A percentile compares a stretch with the other conserved stretches of the same genome.
These are phyloP conservation scores for Halcyon badia DNA, from an alignment of 2,797 vertebrate genomes.

Conservation along the genomic window DNA sequence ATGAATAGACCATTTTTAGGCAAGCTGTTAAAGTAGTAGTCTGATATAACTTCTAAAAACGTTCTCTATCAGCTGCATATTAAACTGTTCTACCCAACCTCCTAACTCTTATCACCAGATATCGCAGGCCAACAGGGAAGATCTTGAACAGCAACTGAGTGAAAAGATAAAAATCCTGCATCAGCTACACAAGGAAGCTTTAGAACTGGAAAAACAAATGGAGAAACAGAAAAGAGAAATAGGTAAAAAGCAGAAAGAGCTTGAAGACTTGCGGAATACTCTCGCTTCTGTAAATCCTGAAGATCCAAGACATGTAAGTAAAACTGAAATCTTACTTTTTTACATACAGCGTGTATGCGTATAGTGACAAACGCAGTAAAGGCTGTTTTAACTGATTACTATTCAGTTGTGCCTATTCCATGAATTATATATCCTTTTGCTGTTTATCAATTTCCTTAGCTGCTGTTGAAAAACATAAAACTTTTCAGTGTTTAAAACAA, in stretches of 20 bases:
- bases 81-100: neutral
- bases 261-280: conserved; percentile 76
- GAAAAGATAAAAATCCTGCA: conserved; percentile 79
- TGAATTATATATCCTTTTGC: neutral
- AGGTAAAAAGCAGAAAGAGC: conserved; percentile 75
- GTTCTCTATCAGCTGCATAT: neutral
- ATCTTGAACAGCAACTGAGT: conserved; percentile 79
- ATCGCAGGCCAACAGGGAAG: conserved; percentile 81
- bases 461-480: neutral
- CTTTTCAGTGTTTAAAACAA: neutral
- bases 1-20: neutral
- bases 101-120: conserved; percentile 61
- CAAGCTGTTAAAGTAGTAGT: neutral
- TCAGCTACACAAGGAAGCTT: conserved; percentile 77
- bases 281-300: conserved; percentile 74
- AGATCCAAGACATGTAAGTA: conserved; percentile 85
- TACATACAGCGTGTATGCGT: rapidly evolving
- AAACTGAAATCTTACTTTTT: neutral
- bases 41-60: neutral
- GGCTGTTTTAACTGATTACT: neutral
- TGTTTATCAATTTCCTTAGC: neutral
- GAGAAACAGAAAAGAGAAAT: conserved; percentile 81
- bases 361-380: neutral
- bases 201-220: conserved; percentile 82
- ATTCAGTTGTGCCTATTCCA: neutral